A percentile compares a stretch with the other conserved stretches of the same genome.
phyloP scores from a whole-genome alignment of 2,797 vertebrate genomes.

The Acomys russatus region DNA sequence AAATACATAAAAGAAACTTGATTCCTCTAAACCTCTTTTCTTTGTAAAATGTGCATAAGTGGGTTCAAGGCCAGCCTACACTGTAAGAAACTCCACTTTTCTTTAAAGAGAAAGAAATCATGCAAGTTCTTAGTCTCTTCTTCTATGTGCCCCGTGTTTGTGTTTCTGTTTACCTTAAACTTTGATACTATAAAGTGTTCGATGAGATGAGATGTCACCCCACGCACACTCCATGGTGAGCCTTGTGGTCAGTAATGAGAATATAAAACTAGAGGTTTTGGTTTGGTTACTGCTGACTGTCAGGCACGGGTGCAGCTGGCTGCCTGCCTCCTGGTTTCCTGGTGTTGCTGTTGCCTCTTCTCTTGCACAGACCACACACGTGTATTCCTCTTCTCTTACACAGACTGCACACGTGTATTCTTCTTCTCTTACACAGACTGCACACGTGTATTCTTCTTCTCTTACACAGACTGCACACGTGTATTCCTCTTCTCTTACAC shows the following conservation, averaged over 20 bases:
- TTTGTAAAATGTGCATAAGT: neutral
- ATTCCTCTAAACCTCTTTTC: neutral
- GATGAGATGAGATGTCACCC: conserved; percentile 9
- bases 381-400: conserved; percentile 37
- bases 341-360: neutral
- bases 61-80: neutral
- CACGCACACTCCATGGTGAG: neutral
- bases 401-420: conserved; percentile 92
- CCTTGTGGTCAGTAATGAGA: neutral
- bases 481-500: conserved; percentile 88
- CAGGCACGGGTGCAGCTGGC: neutral
- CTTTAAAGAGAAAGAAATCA: neutral
- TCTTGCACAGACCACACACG: neutral
- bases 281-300: conserved; percentile 35
- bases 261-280: conserved; percentile 31
- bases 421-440: neutral
- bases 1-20: neutral
- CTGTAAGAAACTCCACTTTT: neutral
- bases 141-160: conserved; percentile 18
- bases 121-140: neutral
- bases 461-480: conserved; percentile 87
- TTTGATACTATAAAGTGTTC: conserved; percentile 41
- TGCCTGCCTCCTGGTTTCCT: neutral
- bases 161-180: conserved; percentile 68
- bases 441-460: neutral